Evolutionary conservation across 2,797 vertebrate species (phyloP), one percentile per base, ranked within the genome.

Genomic region (Hemitrygon akajei): DNA sequence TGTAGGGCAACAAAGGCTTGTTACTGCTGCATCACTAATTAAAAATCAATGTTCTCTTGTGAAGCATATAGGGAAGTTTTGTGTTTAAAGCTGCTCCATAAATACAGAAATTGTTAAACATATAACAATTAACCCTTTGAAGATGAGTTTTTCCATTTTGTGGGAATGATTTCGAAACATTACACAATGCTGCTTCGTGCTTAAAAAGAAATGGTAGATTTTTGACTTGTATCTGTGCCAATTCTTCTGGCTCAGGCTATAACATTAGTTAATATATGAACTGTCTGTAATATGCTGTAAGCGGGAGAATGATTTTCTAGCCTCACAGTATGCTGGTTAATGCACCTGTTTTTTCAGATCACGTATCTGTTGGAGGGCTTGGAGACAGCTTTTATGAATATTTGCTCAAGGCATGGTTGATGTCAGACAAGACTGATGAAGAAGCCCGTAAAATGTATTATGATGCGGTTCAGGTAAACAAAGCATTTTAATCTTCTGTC

Each of bases 341-440:
- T 69, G 7, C 69, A 69, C 69, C 77, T 66, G 95, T 93, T 95
- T 95, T 95, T 97, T 94, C 96, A 99, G 99, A 99, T 97, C 98
- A 99, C 5, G 99, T 99, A 94, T 99, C 99, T 0, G 97, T 99
- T 87, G 99, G 99, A 71, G 99, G 99, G 63, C 97, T 99, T 60
- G 99, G 99, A n/a, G 98, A 99, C 96, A 99, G 99, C 94, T 99
- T 99, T 97, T 99, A 99, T 95, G 99, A 99, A 95, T 99, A 99
- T 96, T 97, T 99, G 96, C 97, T 99, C 56, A 99, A 99, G 96
- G 98, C 99, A 94, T 99, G 99, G 99, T 95, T 99, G 95, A 99
- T 99, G 98, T 99, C 98, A 18, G 98, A 98, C 97, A 99, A 97
- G 97, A 98, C 96, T 56, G 98, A 99, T 95, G 97, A 98, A 95